Percentiles rank a stretch among this genome's conserved stretches.
These are phyloP conservation scores for Bombus sibiricus DNA, from an alignment of 1,140 invertebrate genomes.

Conservation along the genomic window DNA sequence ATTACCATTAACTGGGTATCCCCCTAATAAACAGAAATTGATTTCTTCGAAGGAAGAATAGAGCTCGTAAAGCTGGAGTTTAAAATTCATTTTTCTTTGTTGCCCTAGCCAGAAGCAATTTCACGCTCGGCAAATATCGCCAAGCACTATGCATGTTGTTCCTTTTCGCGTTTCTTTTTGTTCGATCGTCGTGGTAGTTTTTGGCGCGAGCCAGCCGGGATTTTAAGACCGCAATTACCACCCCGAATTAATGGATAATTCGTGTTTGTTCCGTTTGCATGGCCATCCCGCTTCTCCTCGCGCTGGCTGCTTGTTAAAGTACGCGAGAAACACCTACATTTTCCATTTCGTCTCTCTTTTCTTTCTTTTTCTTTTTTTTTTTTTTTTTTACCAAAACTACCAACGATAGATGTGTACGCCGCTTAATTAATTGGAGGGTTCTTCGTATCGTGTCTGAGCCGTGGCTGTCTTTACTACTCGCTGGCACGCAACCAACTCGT, in stretches of 20 bases:
- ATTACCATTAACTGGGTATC: neutral
- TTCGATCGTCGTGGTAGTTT: neutral
- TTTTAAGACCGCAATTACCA: conserved; percentile 7
- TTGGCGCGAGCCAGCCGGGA: neutral
- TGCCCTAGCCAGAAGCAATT: conserved; percentile 17
- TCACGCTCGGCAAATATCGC: conserved; percentile 8
- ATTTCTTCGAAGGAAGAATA: neutral
- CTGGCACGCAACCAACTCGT: conserved; percentile 26
- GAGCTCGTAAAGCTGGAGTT: neutral
- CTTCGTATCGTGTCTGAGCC: conserved; percentile 38
- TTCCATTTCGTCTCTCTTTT: neutral
- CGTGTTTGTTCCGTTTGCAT: conserved; percentile 6
- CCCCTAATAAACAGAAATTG: neutral
- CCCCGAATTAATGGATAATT: conserved; percentile 33
- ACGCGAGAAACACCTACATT: neutral
- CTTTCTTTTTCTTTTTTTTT: neutral
- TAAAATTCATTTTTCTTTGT: conserved; percentile 16
- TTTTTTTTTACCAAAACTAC: neutral
- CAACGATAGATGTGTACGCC: conserved; percentile 14
- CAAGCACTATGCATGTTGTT: neutral
- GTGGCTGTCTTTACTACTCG: conserved; percentile 48
- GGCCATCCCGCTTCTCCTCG: neutral
- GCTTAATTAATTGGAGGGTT: conserved; percentile 51
- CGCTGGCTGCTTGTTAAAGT: conserved; percentile 1
- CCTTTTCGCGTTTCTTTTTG: neutral